Conservation (phyloP, 2,888 invertebrate species). For the Ernsta delagoae region DNA sequence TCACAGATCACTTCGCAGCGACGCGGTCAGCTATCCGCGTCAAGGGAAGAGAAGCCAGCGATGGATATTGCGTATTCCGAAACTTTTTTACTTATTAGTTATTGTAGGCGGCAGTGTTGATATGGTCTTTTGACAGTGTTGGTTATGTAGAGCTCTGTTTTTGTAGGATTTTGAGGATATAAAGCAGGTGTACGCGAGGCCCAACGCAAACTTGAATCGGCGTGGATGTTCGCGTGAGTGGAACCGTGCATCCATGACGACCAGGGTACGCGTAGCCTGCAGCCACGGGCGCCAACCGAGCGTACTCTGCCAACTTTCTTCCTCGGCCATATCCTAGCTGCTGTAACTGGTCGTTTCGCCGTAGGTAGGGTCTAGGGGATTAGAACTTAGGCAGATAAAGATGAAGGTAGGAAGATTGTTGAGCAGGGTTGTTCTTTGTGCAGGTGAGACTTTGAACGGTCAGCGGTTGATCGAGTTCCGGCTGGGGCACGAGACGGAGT, state of each 20-base stretch:
- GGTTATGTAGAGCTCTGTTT: conserved; percentile 7
- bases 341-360: conserved; percentile 66
- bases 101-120: conserved; percentile 48
- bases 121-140: conserved; percentile 13
- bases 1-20: conserved; percentile 39
- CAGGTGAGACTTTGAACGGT: conserved; percentile 93
- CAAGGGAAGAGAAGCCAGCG: conserved; percentile 37
- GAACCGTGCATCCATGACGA: conserved; percentile 52
- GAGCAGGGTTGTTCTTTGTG: conserved; percentile 44
- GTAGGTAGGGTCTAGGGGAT: conserved; percentile 55
- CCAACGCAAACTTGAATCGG: conserved; percentile 58
- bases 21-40: conserved; percentile 17
- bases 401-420: background rate
- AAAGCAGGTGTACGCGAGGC: conserved; percentile 61
- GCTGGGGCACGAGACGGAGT: conserved; percentile 87
- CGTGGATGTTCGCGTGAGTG: conserved; percentile 50
- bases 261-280: conserved; percentile 68
- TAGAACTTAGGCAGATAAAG: background rate
- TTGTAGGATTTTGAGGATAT: conserved; percentile 22
- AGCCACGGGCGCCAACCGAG: conserved; percentile 75
- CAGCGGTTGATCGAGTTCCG: conserved; percentile 95
- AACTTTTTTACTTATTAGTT: conserved; percentile 38
- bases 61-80: conserved; percentile 47
- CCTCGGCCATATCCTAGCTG: conserved; percentile 30
- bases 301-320: conserved; percentile 49